Percentiles rank a stretch among this genome's conserved stretches.
These are phyloP conservation scores for Hormaphis cornu DNA, from an alignment of 1,140 invertebrate species.

Conservation along the genomic window DNA sequence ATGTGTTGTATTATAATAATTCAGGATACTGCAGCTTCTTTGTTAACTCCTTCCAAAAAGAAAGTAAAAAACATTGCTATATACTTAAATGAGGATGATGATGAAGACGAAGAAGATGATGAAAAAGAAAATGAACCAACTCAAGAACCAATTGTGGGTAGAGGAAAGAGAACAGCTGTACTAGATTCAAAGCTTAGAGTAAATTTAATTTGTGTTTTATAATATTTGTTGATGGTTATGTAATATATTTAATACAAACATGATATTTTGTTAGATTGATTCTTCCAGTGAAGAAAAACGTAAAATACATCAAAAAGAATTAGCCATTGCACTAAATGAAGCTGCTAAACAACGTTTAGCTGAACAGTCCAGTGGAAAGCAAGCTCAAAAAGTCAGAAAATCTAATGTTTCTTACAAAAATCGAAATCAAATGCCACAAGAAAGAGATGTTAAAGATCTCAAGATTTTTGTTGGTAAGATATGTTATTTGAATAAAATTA, in stretches of 20 bases:
- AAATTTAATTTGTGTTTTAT: slow-evolving; percentile 35
- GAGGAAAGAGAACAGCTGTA: slow-evolving; percentile 86
- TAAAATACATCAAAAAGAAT: slow-evolving; percentile 91
- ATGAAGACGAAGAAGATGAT: slow-evolving; percentile 66
- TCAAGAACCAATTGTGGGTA: slow-evolving; percentile 43
- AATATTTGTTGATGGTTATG: background rate
- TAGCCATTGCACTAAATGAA: slow-evolving; percentile 83
- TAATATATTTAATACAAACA: background rate
- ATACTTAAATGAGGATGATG: slow-evolving; percentile 88
- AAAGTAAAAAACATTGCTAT: slow-evolving; percentile 95
- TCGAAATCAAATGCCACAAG: slow-evolving; percentile 81
- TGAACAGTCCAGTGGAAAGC: slow-evolving; percentile 72
- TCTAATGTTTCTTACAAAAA: slow-evolving; percentile 93
- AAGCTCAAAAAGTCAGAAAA: slow-evolving; percentile 84
- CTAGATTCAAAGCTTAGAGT: slow-evolving; percentile 89
- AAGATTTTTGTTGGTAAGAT: slow-evolving; percentile 87
- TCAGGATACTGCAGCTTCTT: slow-evolving; percentile 65
- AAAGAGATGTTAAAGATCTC: slow-evolving; percentile 83
- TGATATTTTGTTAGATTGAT: slow-evolving; percentile 53
- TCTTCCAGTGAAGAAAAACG: slow-evolving; percentile 94
- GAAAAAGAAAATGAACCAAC: slow-evolving; percentile 57
- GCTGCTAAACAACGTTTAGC: slow-evolving; percentile 84
- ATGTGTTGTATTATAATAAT: too few relatives aligned
- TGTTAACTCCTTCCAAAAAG: slow-evolving; percentile 88
- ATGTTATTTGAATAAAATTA: background rate